Evolutionary conservation across 2,113 vertebrate species (phyloP).

Genomic region (Campylorhamphus procurvoides): DNA sequence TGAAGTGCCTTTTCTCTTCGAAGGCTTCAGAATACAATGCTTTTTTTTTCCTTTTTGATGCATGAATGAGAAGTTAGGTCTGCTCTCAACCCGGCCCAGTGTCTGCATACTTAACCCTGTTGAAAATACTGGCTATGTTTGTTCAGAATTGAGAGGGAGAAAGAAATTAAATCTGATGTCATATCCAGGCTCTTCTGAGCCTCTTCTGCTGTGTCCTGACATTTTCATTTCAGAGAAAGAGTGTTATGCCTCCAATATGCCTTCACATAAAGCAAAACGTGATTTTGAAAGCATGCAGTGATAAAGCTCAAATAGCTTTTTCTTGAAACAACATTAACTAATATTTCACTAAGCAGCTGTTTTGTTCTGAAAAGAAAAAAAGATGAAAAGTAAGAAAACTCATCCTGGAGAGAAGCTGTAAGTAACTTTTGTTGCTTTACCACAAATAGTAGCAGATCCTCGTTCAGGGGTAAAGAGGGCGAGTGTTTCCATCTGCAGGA

Average conservation of each 20-base stretch:
- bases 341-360: neutral
- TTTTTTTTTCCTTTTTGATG: neutral
- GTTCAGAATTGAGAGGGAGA: neutral
- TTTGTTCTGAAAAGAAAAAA: neutral
- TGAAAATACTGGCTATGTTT: neutral
- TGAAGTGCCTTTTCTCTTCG: neutral
- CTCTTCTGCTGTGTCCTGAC: neutral
- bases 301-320: neutral
- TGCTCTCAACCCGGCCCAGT: neutral
- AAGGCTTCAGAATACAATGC: neutral
- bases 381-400: neutral
- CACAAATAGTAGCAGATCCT: neutral
- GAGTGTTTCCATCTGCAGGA: neutral
- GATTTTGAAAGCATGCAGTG: neutral
- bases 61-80: neutral
- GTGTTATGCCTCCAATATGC: neutral
- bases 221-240: neutral
- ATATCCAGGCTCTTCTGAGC: neutral
- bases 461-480: neutral
- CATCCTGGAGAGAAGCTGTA: neutral
- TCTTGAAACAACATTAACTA: neutral
- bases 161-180: neutral
- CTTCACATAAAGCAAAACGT: neutral
- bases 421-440: neutral
- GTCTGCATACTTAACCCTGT: neutral